Base-by-base conservation (phyloP, 2,113 vertebrate genomes). In the Phalacrocorax aristotelis region DNA sequence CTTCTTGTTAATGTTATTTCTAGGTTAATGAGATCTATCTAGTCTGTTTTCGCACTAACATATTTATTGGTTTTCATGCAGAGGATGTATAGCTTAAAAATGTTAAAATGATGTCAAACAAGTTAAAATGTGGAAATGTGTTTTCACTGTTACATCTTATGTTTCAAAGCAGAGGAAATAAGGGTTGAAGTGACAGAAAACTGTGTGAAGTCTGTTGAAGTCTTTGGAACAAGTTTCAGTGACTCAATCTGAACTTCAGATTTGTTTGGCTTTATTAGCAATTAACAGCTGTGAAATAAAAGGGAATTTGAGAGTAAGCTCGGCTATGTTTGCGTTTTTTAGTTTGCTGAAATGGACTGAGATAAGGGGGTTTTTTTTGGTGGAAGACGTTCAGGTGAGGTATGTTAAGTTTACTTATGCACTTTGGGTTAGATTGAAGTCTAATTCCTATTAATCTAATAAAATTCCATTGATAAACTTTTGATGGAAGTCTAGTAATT, bases 221-320 rank as follows among this genome's bases (percentile, higher is more conserved):
- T 54, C 55, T 88, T 83, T 83, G 69, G 51, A 83, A 89, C 40
- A 88, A n/a, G 38, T 74, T 93, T 70, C 60, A 94, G 42, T 74
- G 20, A 54, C 22, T 86, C 68, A n/a, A 1, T 66, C 60, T 74
- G 76, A 96, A 71, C 38, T 62, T 84, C 46, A 82, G 69, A 68
- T 82, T 91, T 75, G 38, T 95, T 93, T 61, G 68, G 49, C 30
- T 75, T 84, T 82, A 46, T 79, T 81, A 89, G 69, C 52, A 66
- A 8, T 82, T 84, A 58, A 78, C 69, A 79, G 62, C 70, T 76
- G 68, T 95, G 69, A 91, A 97, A 96, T 97, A 96, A 97, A 97
- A 89, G 74, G 81, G 89, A 94, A 76, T 84, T 79, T 82, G 61
- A 74, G 55, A 88, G 44, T 44, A 23, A 90, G 7, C 44, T 64